A percentile compares a stretch with the other conserved stretches of the same genome.
Conservation (phyloP, 1,140 invertebrate species). For the Berghia stephanieae region DNA sequence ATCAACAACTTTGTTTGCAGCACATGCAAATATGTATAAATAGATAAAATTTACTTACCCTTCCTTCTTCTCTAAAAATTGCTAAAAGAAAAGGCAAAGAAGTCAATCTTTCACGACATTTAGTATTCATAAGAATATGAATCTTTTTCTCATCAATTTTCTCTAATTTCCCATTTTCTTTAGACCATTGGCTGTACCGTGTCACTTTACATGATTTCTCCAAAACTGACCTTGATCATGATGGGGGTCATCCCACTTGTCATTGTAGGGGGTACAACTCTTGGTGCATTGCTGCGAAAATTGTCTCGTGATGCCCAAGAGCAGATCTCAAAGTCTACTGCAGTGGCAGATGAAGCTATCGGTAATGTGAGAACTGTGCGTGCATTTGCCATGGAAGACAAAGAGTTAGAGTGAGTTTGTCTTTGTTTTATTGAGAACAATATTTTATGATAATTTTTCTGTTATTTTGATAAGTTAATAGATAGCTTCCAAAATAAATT, state of each 20-base stretch:
- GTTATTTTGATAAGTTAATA: too few species aligned
- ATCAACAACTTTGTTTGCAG: too few species aligned
- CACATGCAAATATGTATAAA: too few species aligned
- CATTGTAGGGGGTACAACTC: slow-evolving; percentile 78
- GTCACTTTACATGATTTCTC: slow-evolving; percentile 84
- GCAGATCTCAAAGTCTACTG: slow-evolving; percentile 84
- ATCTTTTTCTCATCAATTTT: neutral
- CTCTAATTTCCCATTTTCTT: slow-evolving; percentile 39
- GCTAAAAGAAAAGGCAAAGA: too few species aligned
- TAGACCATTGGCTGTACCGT: slow-evolving; percentile 81
- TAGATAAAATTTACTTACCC: too few species aligned
- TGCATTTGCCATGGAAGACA: slow-evolving; percentile 91
- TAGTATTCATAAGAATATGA: neutral
- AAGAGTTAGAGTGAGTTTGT: slow-evolving; percentile 74
- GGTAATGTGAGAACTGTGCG: slow-evolving; percentile 90
- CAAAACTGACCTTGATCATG: slow-evolving; percentile 85
- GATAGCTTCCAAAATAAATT: too few species aligned
- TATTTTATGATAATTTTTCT: too few species aligned
- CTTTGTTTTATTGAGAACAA: slow-evolving; percentile 44
- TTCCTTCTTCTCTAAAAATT: too few species aligned
- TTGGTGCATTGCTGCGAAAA: slow-evolving; percentile 78
- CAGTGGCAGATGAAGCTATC: slow-evolving; percentile 91
- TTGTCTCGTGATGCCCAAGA: slow-evolving; percentile 80
- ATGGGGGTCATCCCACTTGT: slow-evolving; percentile 83
- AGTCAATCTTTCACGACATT: neutral